These are phyloP conservation scores for Epistrophe eligans DNA, from an alignment of 2,888 invertebrate genomes.

Conservation along the genomic window DNA sequence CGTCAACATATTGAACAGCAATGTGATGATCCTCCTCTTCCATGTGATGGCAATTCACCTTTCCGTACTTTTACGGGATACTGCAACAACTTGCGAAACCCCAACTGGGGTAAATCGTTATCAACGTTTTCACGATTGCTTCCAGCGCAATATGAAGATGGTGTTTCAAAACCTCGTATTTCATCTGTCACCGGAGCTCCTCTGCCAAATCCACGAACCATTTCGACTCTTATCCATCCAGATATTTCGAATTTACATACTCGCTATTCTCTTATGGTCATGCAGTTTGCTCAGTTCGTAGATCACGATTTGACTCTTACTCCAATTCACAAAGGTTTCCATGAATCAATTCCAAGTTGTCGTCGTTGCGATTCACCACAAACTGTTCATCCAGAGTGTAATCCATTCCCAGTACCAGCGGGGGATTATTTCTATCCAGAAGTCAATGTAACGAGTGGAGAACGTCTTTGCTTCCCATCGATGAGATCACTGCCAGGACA, in stretches of 20 bases:
- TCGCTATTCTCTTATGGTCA: slow-evolving; percentile 94
- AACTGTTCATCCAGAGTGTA: slow-evolving; percentile 96
- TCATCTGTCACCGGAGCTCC: slow-evolving; percentile 90
- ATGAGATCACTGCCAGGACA: slow-evolving; percentile 97
- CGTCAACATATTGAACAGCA: slow-evolving; percentile 76
- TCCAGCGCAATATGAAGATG: slow-evolving; percentile 95
- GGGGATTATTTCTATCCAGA: slow-evolving; percentile 96
- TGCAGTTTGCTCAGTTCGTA: slow-evolving; percentile 97
- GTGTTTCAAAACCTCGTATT: slow-evolving; percentile 91
- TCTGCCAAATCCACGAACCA: slow-evolving; percentile 93
- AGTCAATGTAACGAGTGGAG: slow-evolving; percentile 92
- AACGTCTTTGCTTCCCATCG: slow-evolving; percentile 95
- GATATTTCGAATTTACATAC: slow-evolving; percentile 95
- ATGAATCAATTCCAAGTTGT: slow-evolving; percentile 95
- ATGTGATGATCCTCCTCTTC: slow-evolving; percentile 88
- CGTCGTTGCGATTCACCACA: slow-evolving; percentile 93
- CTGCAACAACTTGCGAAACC: slow-evolving; percentile 94
- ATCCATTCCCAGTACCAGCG: slow-evolving; percentile 94
- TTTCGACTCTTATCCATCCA: slow-evolving; percentile 95
- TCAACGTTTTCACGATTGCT: slow-evolving; percentile 93
- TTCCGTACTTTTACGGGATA: slow-evolving; percentile 91
- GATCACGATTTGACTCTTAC: slow-evolving; percentile 98
- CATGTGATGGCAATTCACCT: slow-evolving; percentile 89
- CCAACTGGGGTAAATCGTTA: slow-evolving; percentile 92
- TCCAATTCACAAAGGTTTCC: slow-evolving; percentile 95